Evolutionary conservation across 2,797 vertebrate species (phyloP).

Genomic region (Momotus momota): DNA sequence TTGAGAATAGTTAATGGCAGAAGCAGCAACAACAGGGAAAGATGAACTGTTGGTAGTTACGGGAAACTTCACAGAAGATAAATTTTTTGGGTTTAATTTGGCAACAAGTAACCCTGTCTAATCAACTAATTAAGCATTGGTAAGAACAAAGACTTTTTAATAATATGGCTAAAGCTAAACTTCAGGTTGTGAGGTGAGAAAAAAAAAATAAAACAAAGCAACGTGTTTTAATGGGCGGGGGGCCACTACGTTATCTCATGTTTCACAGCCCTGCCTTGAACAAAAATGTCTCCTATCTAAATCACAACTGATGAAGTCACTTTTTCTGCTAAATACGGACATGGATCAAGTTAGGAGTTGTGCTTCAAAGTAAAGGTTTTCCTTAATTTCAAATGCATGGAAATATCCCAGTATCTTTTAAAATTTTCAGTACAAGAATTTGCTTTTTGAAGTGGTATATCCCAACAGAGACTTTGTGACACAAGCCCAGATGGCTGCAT

Average conservation of each 20-base stretch:
- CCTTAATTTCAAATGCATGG: not conserved
- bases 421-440: not conserved
- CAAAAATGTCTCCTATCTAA: not conserved
- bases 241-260: not conserved
- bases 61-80: not conserved
- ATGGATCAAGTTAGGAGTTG: not conserved
- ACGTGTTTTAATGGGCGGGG: not conserved
- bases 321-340: not conserved
- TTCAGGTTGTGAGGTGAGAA: not conserved
- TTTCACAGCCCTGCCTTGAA: not conserved
- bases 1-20: not conserved
- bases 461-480: not conserved
- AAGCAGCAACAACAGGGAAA: not conserved
- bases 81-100: not conserved
- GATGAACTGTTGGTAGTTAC: not conserved
- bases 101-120: not conserved
- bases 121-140: not conserved
- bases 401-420: not conserved
- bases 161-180: not conserved
- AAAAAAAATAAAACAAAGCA: not conserved
- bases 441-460: not conserved
- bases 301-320: not conserved
- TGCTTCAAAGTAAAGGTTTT: not conserved
- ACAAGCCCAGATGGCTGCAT: not conserved
- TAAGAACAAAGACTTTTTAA: not conserved